Conservation (phyloP, 2,797 vertebrate genomes). For the Phoeniculus purpureus region DNA sequence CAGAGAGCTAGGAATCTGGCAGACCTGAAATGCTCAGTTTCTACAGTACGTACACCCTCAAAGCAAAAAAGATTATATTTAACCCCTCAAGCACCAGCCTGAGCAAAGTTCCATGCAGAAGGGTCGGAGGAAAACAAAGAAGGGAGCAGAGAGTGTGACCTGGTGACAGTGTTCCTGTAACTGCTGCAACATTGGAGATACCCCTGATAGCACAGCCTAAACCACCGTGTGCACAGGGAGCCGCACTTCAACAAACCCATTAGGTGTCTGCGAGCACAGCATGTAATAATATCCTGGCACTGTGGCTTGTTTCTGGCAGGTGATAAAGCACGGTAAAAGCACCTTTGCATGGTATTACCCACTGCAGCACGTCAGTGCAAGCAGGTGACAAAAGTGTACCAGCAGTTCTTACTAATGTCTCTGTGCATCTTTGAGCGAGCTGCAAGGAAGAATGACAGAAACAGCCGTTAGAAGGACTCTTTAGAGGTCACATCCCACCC, state of each 20-base stretch:
- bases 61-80: neutral
- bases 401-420: neutral
- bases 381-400: conserved; percentile 9
- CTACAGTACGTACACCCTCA: neutral
- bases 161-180: neutral
- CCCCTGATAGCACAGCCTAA: neutral
- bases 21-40: neutral
- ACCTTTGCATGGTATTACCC: neutral
- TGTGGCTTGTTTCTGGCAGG: neutral
- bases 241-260: neutral
- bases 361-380: neutral
- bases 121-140: neutral
- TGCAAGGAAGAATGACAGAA: neutral
- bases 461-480: neutral
- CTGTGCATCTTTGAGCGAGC: neutral
- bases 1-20: conserved; percentile 3
- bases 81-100: neutral
- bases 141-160: neutral
- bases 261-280: neutral
- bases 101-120: neutral
- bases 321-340: neutral
- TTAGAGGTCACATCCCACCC: neutral
- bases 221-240: fast-evolving
- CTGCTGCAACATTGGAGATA: neutral
- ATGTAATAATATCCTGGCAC: conserved; percentile 7